Conservation (phyloP, 2,113 vertebrate species). For the Zosterops japonicus region DNA sequence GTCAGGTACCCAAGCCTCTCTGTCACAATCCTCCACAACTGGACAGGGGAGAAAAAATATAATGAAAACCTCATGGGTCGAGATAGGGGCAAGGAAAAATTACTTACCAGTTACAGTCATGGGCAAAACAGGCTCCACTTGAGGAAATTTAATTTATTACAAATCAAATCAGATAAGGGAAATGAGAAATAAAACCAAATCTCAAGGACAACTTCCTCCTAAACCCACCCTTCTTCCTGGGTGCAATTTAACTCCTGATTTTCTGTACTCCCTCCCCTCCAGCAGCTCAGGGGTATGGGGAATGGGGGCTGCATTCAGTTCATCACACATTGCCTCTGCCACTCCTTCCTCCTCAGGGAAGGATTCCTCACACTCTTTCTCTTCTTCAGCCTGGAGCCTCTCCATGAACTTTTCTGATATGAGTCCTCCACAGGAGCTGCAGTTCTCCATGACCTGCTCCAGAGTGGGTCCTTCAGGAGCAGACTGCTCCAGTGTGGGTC, state of each 20-base stretch:
- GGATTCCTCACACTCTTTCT: not conserved
- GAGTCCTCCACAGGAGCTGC: not conserved
- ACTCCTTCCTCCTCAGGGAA: not conserved
- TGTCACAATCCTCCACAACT: not conserved
- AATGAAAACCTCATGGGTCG: accelerated
- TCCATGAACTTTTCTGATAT: not conserved
- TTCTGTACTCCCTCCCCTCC: not conserved
- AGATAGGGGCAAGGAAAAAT: not conserved
- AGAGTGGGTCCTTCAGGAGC: not conserved
- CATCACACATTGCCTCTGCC: not conserved
- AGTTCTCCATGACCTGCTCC: not conserved
- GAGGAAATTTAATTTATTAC: not conserved
- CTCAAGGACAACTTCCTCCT: too few species aligned
- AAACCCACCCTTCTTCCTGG: not conserved
- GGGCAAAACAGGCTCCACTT: not conserved
- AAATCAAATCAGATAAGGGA: not conserved
- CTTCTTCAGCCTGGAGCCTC: not conserved
- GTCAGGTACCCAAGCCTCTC: accelerated
- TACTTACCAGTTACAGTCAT: not conserved
- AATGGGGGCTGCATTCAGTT: not conserved
- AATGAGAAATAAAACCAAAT: not conserved
- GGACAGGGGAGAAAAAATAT: not conserved
- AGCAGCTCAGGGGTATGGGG: accelerated
- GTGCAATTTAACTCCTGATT: not conserved
- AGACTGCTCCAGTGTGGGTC: not conserved